Conservation (phyloP, 1,140 invertebrate species). For the Drosophila melanica region DNA sequence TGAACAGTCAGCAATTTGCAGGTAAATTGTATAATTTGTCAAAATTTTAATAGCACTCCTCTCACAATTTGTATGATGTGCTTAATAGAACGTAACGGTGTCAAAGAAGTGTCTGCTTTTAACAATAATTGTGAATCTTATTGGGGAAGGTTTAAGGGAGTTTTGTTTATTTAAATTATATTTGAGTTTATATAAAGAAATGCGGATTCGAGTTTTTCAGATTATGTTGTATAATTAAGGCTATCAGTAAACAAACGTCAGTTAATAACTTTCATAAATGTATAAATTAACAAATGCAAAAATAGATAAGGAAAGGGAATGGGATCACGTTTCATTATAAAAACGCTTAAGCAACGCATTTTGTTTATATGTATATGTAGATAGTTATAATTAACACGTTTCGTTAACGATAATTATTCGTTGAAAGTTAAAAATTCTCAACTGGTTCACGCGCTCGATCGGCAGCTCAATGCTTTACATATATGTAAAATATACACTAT, state of each 20-base stretch:
- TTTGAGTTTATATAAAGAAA: too few species aligned
- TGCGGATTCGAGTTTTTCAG: too few species aligned
- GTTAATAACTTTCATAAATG: not conserved
- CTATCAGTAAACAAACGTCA: not conserved
- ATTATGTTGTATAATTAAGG: too few species aligned
- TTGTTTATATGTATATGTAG: not conserved
- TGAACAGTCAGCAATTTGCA: not conserved
- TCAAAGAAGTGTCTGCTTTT: not conserved
- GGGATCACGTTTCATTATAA: not conserved
- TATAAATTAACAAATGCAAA: too few species aligned
- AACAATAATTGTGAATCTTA: not conserved
- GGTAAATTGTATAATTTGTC: conserved; percentile 36
- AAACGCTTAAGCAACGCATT: not conserved
- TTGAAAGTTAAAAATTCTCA: not conserved
- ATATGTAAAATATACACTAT: not conserved
- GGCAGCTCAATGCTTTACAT: not conserved
- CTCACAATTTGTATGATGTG: conserved; percentile 2
- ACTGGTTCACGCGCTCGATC: not conserved
- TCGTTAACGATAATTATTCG: too few species aligned
- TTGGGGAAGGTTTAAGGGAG: not conserved
- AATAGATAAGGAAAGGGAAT: not conserved
- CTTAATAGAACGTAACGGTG: conserved; percentile 7
- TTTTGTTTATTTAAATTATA: too few species aligned
- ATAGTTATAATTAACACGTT: not conserved
- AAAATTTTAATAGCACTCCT: conserved; percentile 28